Base-by-base conservation (phyloP, 1,140 invertebrate species). In the Drosophila nasuta region DNA sequence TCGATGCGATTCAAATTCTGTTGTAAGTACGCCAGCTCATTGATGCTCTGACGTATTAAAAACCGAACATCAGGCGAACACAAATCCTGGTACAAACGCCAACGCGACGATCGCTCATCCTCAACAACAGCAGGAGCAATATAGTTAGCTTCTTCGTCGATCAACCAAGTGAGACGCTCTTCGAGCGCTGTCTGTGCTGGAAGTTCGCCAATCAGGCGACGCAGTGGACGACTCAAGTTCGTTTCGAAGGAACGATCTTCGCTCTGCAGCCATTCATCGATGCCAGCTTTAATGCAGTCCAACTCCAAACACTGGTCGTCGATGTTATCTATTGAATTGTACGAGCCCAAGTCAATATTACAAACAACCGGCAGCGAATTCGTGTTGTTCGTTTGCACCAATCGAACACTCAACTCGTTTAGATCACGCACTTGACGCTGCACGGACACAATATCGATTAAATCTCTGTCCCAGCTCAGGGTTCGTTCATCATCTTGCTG, bases 201-300 rank as follows among this genome's bases (percentile, higher is more conserved):
- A 17, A 51, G 17, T 3, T 72, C 69, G 13, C 69, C 69, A 4
- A 72, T 48, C 0, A 72, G 28, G 1, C 62, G 69, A 0, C 69
- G 69, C 1, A 72, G 17, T 0, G 62, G 69, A 3, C 17, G 52
- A 57, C 69, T 72, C 1, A 72, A 28, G 0, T 48, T 30, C 4
- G 69, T 66, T 8, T 72, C 69, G 4, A 72, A 66, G 4, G 52
- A 13, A 2, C 62, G 69, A 66, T 72, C 69, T 62, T 58, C 69
- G 4, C 6, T 33, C 13, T 41, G 30, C 11, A 66, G 60, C 52
- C 69, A 72, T 2, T 33, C 62, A 4, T 58, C 28, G 3, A 58
- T 33, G 10, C 65, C 69, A 13, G 15, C 69, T 11, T 33, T 72
- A 25, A 8, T 49, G 7, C 15, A n/a, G 33, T 30, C 49, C 1